Conservation (phyloP, 2,113 vertebrate genomes). For the Daboia siamensis region DNA sequence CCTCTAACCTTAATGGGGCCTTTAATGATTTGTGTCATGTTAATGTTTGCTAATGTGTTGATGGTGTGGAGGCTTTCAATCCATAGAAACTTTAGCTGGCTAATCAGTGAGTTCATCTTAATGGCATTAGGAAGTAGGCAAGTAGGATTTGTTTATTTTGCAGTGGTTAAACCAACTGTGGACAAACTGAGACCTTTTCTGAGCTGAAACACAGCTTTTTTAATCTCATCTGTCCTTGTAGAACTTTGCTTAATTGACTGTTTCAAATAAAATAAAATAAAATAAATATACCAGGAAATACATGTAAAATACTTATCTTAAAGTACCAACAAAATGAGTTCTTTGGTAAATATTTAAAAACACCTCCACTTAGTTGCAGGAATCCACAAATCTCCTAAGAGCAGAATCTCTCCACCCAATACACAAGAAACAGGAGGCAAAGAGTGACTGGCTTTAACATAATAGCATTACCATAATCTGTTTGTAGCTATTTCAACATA, state of each 20-base stretch:
- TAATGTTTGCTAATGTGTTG: background rate
- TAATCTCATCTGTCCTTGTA: background rate
- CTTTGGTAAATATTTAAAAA: background rate
- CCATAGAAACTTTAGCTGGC: background rate
- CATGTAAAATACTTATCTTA: background rate
- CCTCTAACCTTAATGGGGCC: background rate
- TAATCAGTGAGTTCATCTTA: background rate
- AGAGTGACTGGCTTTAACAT: background rate
- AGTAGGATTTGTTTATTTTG: background rate
- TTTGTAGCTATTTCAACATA: background rate
- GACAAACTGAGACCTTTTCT: background rate
- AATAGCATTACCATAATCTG: background rate
- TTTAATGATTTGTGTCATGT: background rate
- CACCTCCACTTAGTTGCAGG: background rate
- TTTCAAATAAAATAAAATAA: background rate
- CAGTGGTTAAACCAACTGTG: background rate
- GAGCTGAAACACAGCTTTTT: background rate
- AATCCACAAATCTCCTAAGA: background rate
- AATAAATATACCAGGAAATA: background rate
- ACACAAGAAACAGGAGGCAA: background rate
- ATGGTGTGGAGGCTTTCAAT: background rate
- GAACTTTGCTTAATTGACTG: background rate
- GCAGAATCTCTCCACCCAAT: background rate
- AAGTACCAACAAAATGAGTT: background rate
- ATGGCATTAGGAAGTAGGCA: background rate